Conservation (phyloP, 2,797 vertebrate genomes). For the Argentina silus region DNA sequence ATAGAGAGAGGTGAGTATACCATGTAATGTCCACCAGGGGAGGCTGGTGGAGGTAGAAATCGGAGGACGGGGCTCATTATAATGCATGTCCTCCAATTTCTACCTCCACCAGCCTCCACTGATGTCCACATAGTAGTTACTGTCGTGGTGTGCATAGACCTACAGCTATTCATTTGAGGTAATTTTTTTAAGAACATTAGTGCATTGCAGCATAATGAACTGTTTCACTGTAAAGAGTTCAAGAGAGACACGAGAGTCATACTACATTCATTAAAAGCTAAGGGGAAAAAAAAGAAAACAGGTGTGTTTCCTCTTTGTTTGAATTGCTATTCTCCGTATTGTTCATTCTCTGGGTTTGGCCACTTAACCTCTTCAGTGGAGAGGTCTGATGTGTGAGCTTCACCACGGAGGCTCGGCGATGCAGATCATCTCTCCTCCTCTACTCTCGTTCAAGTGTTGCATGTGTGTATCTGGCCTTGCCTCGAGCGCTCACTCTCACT, state of each 20-base stretch:
- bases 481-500: constrained; percentile 13
- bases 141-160: too few species aligned
- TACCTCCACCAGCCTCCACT: too few species aligned
- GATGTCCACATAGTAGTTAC: too few species aligned
- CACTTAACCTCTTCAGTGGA: constrained; percentile 57
- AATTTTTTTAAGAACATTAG: not conserved
- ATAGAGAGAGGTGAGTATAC: not conserved
- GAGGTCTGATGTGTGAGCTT: constrained; percentile 38
- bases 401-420: constrained; percentile 27
- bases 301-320: not conserved
- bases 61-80: too few species aligned
- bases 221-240: not conserved
- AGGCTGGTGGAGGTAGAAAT: too few species aligned
- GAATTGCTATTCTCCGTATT: constrained; percentile 2
- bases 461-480: constrained; percentile 1
- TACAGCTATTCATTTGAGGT: not conserved
- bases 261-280: not conserved
- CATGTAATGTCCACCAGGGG: not conserved
- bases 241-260: not conserved
- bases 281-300: not conserved
- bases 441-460: constrained; percentile 28
- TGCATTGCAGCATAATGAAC: not conserved
- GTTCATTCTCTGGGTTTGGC: constrained; percentile 49
- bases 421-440: constrained; percentile 41
- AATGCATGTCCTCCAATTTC: too few species aligned